Conservation (phyloP, 2,888 invertebrate species). For the Tenthredo notha region DNA sequence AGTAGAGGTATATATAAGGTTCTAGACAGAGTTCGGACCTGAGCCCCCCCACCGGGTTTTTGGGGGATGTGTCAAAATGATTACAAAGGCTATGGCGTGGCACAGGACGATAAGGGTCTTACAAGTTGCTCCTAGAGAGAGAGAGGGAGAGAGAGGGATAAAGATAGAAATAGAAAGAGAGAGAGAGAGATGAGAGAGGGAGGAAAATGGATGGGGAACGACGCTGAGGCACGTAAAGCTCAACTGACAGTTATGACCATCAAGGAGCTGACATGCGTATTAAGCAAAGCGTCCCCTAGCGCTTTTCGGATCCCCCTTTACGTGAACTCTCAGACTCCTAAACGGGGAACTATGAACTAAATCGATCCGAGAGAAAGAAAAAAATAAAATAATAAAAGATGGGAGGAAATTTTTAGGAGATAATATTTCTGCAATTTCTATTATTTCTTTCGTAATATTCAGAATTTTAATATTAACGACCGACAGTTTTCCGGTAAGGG, state of each 20-base stretch:
- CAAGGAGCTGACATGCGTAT: constrained; percentile 56
- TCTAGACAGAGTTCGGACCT: background rate
- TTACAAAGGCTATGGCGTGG: constrained; percentile 66
- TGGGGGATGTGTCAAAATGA: constrained; percentile 63
- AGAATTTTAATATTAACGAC: too few species aligned
- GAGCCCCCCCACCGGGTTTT: background rate
- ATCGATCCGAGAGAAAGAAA: background rate
- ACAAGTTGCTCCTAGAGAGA: constrained; percentile 54
- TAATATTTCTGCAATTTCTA: too few species aligned
- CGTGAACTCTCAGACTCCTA: background rate
- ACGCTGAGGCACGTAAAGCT: constrained; percentile 59
- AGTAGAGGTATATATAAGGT: background rate
- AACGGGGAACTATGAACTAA: background rate
- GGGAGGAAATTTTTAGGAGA: too few species aligned
- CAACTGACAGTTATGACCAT: constrained; percentile 63
- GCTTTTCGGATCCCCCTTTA: constrained; percentile 39
- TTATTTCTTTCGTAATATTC: too few species aligned
- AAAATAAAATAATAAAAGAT: too few species aligned
- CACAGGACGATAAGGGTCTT: constrained; percentile 72
- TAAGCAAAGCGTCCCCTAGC: constrained; percentile 52
- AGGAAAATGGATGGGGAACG: constrained; percentile 33
- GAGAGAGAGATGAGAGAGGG: constrained; percentile 28
- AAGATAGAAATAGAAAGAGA: background rate
- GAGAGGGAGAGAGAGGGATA: constrained; percentile 24
- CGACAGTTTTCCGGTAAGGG: too few species aligned